Evolutionary conservation across 2,113 vertebrate species (phyloP), one percentile per base, ranked within the genome.

Genomic region (Atherinomorus stipes): DNA sequence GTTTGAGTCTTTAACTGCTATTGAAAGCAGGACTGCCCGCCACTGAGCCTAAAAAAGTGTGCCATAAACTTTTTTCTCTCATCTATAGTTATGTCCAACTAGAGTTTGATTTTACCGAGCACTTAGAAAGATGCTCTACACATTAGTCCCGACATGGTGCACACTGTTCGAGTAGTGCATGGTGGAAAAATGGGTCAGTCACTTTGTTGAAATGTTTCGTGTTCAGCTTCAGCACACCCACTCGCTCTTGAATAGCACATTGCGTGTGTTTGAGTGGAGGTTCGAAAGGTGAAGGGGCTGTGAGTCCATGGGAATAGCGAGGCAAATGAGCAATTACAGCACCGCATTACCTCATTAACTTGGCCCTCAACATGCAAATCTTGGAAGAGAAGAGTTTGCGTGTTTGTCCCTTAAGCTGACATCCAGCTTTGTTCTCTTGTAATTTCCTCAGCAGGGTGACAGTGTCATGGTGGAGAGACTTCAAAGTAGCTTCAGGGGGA

Each of bases 401-500:
- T 38, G 67, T 49, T 31, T 25, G 71, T 64, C 51, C 52, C 68
- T 23, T 31, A 44, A 73, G 54, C 26, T 2, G 64, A 28, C 73
- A 21, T 74, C 80, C 76, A 34, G 73, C 80, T 72, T 56, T 52
- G 76, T 82, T 71, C 74, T 83, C 61, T 56, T 74, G 70, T 81
- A 66, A 58, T 78, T 65, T 84, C 52, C 73, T 80, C 60, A n/a
- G 71, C 22, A 45, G 66, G 65, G 59, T 73, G 77, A 84, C 75
- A 22, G 80, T 64, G 76, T 82, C 58, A 26, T 76, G 49, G 71
- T 74, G 76, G 85, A 83, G 70, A 85, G 79, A 71, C 87, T 82
- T 76, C 69, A 58, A 50, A 78, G 85, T 85, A 76, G 69, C 76
- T 50, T 7, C 42, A 69, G 69, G 37, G 75, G 70, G 64, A 58